Conservation (phyloP, 1,140 invertebrate species). For the Drosophila orosa region DNA sequence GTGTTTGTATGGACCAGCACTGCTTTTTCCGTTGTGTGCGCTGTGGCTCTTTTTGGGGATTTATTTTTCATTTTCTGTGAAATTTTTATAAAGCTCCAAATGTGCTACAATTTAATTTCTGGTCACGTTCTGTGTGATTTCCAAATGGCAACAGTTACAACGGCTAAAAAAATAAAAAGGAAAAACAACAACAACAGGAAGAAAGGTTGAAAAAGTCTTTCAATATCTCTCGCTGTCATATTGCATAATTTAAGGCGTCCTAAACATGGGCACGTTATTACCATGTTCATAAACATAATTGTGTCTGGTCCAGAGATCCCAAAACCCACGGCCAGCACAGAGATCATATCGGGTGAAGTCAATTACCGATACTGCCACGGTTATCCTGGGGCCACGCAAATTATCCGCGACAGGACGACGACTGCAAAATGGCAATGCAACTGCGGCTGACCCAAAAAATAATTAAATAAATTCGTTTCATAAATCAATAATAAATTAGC, state of each 20-base stretch:
- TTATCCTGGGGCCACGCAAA: constrained; percentile 38
- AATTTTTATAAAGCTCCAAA: constrained; percentile 71
- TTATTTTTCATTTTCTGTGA: constrained; percentile 76
- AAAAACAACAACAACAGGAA: constrained; percentile 12
- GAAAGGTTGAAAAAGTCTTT: constrained; percentile 39
- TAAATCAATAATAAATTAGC: constrained; percentile 50
- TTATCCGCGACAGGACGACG: constrained; percentile 4
- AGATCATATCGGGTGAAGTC: constrained; percentile 45
- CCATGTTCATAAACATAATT: constrained; percentile 14
- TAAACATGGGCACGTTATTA: constrained; percentile 39
- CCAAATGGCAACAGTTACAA: constrained; percentile 63
- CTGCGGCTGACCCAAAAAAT: constrained; percentile 32
- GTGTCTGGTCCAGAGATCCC: constrained; percentile 4
- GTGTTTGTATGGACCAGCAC: constrained; percentile 5
- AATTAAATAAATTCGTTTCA: constrained; percentile 29
- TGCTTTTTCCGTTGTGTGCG: constrained; percentile 35
- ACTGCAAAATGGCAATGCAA: constrained; percentile 15
- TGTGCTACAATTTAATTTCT: constrained; percentile 74
- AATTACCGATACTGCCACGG: constrained; percentile 48
- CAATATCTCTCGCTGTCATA: constrained; percentile 43
- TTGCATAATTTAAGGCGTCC: constrained; percentile 46
- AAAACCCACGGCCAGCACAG: not conserved
- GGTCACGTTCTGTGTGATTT: constrained; percentile 77
- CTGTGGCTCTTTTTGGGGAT: constrained; percentile 58
- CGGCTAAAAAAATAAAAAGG: constrained; percentile 6